Conservation (phyloP, 2,888 invertebrate species). For the Agrochola circellaris region DNA sequence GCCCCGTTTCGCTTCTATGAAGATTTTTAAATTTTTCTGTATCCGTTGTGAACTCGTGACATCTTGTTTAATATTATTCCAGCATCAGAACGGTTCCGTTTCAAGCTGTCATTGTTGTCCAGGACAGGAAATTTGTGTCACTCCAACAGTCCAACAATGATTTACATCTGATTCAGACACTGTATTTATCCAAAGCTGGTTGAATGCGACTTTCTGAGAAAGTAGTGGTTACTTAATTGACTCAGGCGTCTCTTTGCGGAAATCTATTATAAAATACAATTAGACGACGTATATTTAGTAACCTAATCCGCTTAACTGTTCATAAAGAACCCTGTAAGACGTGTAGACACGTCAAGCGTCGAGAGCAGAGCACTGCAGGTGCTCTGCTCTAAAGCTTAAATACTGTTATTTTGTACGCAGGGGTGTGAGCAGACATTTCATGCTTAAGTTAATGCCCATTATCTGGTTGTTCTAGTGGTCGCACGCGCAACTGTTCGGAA, state of each 20-base stretch:
- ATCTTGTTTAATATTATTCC: neutral
- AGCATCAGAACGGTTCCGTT: slow-evolving; percentile 2
- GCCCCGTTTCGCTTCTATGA: neutral
- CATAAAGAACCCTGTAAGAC: no score
- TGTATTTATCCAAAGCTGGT: neutral
- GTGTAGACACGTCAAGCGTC: no score
- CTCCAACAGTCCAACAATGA: slow-evolving; percentile 6
- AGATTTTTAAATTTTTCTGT: neutral
- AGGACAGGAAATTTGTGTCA: slow-evolving; percentile 10
- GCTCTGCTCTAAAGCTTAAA: no score
- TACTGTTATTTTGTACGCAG: neutral
- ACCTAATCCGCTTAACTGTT: no score
- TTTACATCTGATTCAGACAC: slow-evolving; percentile 11
- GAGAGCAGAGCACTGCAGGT: no score
- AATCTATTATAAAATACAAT: no score
- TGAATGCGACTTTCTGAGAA: neutral
- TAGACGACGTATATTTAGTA: no score
- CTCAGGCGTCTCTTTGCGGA: no score
- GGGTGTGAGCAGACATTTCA: slow-evolving; percentile 13
- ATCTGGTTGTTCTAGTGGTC: neutral
- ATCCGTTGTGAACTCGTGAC: neutral
- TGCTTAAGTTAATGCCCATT: slow-evolving; percentile 2
- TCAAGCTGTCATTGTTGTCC: neutral
- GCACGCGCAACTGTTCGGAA: no score
- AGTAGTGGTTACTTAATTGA: no score